Base-by-base conservation (phyloP, 2,888 invertebrate genomes). In the Galerucella calmariensis region DNA sequence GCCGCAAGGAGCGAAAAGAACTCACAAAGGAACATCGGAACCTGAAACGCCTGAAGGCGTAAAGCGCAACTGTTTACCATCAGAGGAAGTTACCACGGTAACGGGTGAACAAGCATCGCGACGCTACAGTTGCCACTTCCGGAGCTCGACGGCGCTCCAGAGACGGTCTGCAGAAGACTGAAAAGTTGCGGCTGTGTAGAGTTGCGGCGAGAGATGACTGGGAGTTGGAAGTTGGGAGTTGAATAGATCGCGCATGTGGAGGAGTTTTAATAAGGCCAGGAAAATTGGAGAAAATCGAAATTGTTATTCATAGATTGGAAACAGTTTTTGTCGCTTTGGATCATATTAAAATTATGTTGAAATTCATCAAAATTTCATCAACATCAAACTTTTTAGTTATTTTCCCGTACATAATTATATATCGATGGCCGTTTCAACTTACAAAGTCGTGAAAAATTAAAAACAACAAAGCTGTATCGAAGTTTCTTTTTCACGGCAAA, bases 21-120 rank as follows among this genome's bases (percentile, higher is more conserved):
- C 69, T 72, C 74, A 70, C 70, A 75, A 72, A 69, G 77, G 73
- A 71, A 72, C 77, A 70, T 75, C 75, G 75, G 51, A 72, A 72
- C 74, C 53, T 68, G 71, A 68, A 61, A 74, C 65, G 77, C 73
- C 72, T 69, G 51, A 65, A 56, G 74, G 74, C 61, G 62, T 69
- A 76, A 75, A 72, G 76, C 78, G 78, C 78, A 76, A 78, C 78
- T 76, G 78, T 78, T 78, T 78, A 78, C 73, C 72, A 75, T 69
- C 62, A 67, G 75, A 76, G 76, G 76, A 75, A 76, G 79, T 81
- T 77, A 78, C 81, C 78, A 81, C 78, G 81, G 80, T 78, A 80
- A 79, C 81, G 75, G 77, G 71, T 72, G 68, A 70, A 61, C 46
- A 66, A 62, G 68, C 66, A 48, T 70, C 73, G 71, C 69, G 69